Evolutionary conservation across 1,140 invertebrate genomes (phyloP), one percentile per base, ranked within the genome.

Genomic region (Ptiloglossa arizonensis): DNA sequence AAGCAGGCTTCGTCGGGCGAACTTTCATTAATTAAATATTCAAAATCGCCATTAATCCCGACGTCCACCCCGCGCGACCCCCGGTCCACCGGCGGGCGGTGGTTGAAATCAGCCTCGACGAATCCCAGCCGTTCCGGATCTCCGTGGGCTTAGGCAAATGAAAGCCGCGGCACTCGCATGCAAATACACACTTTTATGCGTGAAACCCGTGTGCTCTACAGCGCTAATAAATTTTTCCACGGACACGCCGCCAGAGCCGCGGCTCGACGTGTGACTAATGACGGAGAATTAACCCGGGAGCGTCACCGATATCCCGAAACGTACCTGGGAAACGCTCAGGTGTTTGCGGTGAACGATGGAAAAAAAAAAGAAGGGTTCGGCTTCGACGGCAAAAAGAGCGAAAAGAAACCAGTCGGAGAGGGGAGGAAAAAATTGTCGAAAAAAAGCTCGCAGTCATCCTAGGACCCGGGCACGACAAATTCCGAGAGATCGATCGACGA

Each of bases 181-280:
- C 86, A 88, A 89, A 88, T 87, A 87, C 85, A 82, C 87, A 85
- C 79, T 87, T 86, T 86, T 88, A 83, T 78, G 69, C 81, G 69
- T 46, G 79, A 54, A 85, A 86, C 70, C 60, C 74, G 59, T 50
- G 78, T 54, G 11, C 56, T 35, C 79, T 27, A 24, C 54, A 79
- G 50, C 78, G 87, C 68, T 89, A 89, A 91, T 89, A 87, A 87
- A 89, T 91, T 88, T 89, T 88, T 85, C 86, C 84, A 88, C 79
- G 82, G 83, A 66, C 79, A 77, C 62, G 80, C 73, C 79, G 71
- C 29, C 50, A 46, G 71, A 64, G 17, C 22, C 75, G 54, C 70
- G 2, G 59, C 69, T 48, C 84, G 82, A 82, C 77, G 74, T 83
- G 82, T 89, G 82, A 87, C 86, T 89, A 89, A 89, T 85, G 87